Evolutionary conservation across 1,140 invertebrate species (phyloP).

Genomic region (Lordiphosa mommai): DNA sequence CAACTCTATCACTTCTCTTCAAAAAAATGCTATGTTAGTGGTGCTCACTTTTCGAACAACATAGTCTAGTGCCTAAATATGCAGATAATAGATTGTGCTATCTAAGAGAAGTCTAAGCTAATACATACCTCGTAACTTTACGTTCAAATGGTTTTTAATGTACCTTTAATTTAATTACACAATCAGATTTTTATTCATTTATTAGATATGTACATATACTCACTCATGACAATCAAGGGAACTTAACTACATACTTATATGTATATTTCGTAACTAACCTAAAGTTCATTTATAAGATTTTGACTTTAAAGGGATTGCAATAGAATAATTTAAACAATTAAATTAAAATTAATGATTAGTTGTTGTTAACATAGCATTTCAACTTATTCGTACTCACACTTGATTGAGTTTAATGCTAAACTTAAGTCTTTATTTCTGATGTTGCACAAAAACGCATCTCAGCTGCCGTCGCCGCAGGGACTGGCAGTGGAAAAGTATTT

Average conservation of each 20-base stretch:
- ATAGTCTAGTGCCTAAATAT: too few species aligned
- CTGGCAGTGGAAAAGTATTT: slow-evolving; percentile 71
- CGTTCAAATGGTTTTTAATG: too few species aligned
- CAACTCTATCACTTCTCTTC: too few species aligned
- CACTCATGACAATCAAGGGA: slow-evolving; percentile 21
- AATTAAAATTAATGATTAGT: slow-evolving; percentile 68
- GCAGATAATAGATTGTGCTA: too few species aligned
- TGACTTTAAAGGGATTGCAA: slow-evolving; percentile 35
- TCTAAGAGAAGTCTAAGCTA: too few species aligned
- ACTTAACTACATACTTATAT: slow-evolving; percentile 12
- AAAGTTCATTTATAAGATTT: slow-evolving; percentile 32
- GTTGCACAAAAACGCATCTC: slow-evolving; percentile 58
- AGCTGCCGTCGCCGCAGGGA: slow-evolving; percentile 57
- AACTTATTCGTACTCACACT: slow-evolving; percentile 25
- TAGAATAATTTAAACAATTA: slow-evolving; percentile 56
- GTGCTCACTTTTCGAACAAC: too few species aligned
- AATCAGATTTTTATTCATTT: slow-evolving; percentile 35
- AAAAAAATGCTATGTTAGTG: too few species aligned
- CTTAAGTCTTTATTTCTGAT: slow-evolving; percentile 48
- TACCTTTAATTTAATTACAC: slow-evolving; percentile 24
- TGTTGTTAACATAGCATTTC: slow-evolving; percentile 44
- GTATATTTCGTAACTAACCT: slow-evolving; percentile 14
- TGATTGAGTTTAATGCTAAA: slow-evolving; percentile 4
- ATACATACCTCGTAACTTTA: too few species aligned
- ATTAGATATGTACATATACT: slow-evolving; percentile 43